Base-by-base conservation (phyloP, 2,888 invertebrate genomes). In the Stenurella melanura region DNA sequence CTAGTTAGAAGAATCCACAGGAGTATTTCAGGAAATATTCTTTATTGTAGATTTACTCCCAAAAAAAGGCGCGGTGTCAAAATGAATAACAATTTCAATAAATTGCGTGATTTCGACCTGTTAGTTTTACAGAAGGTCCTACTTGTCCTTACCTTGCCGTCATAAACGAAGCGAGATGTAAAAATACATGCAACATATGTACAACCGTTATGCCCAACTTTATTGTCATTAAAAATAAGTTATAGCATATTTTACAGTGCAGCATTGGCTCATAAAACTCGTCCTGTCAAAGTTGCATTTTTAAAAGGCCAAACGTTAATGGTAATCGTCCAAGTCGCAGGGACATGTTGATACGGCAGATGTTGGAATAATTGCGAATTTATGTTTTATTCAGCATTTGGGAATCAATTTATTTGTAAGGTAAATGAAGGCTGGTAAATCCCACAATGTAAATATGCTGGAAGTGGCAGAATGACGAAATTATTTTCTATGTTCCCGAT, bases 351-450 rank as follows among this genome's bases (percentile, higher is more conserved):
- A 58, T 19, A 21, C 12, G 58, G 12, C 58, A 18, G 58, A 58
- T 58, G 58, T 58, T 58, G 21, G 58, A 58, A 58, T 58, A 21
- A 21, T 58, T 58, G 58, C 10, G 58, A 21, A 19, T 58, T 58
- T 58, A 58, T 58, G 21, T 19, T 58, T 58, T 58, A 58, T 58
- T 58, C 19, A 58, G 58, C 21, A 58, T 58, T 21, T 21, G 58
- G 19, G 11, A 19, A 19, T 50, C 50, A 50, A 50, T 50, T 50
- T 15, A 42, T 12, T 42, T 42, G 42, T 50, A n/a, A 50, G n/a
- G n/a, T n/a, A n/a, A 50, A 50, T 50, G 50, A n/a, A 15, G 50
- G 50, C n/a, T 50, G 6, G 50, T 6, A 50, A 50, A 50, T 50
- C 50, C n/a, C 2, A n/a, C 3, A 50, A n/a, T 50, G 50, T n/a